Evolutionary conservation across 2,797 vertebrate genomes (phyloP).

Genomic region (Prunella strophiata): DNA sequence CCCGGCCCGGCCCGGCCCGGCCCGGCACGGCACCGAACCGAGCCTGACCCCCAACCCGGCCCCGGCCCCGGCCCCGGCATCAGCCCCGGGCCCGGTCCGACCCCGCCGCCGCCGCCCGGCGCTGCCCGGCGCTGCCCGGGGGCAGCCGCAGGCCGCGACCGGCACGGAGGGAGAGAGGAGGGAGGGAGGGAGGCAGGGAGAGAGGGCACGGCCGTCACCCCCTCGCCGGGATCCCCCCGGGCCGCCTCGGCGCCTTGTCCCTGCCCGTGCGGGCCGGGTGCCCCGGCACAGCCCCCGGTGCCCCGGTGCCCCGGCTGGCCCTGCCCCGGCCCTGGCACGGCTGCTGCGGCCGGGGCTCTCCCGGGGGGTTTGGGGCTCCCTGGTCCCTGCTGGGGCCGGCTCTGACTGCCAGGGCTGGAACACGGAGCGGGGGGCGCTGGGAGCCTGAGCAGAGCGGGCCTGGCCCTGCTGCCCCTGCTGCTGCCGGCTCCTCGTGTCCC

Average conservation of each 20-base stretch:
- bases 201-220: neutral
- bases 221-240: neutral
- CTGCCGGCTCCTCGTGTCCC: neutral
- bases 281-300: neutral
- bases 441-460: neutral
- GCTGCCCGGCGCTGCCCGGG: neutral
- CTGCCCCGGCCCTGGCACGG: neutral
- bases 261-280: too few relatives aligned
- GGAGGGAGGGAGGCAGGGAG: neutral
- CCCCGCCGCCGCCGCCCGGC: neutral
- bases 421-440: accelerated
- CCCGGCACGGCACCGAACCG: too few relatives aligned
- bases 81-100: too few relatives aligned
- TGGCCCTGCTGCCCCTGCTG: neutral
- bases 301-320: too few relatives aligned
- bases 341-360: neutral
- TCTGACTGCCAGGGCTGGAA: neutral
- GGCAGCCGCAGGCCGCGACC: neutral
- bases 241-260: neutral
- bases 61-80: too few relatives aligned
- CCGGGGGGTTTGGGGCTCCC: neutral
- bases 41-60: too few relatives aligned
- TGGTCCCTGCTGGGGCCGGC: neutral
- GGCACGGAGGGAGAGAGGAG: neutral
- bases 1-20: neutral